Base-by-base conservation (phyloP, 2,888 invertebrate species). In the Drosophila sordidula region DNA sequence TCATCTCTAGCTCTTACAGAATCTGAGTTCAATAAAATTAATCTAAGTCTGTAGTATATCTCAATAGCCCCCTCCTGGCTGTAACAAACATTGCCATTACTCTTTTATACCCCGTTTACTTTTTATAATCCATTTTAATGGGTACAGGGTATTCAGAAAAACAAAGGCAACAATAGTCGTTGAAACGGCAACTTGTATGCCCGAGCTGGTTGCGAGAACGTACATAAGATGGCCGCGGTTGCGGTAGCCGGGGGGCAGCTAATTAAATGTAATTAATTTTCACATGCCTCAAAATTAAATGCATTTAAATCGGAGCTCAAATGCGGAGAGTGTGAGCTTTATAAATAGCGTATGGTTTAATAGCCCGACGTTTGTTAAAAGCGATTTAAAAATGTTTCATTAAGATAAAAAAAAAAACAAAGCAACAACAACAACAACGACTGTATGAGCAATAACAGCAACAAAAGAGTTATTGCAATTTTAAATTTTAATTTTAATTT, bases 181-280 rank as follows among this genome's bases (percentile, higher is more conserved):
- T 22, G 38, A 79, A 83, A 83, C 87, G 82, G 89, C 83, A 83
- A 77, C 64, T 65, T 67, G 62, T 62, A 63, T 70, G 59, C 22
- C 47, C 47, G 45, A 34, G 54, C 50, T 45, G 6, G 32, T 26
- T 18, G 34, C 25, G 38, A 46, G 34, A 41, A 26, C 9, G 8
- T 42, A 18, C 26, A 45, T 29, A 38, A 42, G 12, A 34, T 12
- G 34, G 34, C 12, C 3, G 12, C 4, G 62, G 57, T 57, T 45
- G 47, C 39, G 42, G 49, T 42, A 62, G 18, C 4, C 4, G 18
- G 34, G 57, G 12, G 32, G 11, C n/a, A 47, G 67, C 76, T 85
- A 87, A 87, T 87, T 87, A 90, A 87, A 90, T 78, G 89, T 85
- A 87, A 87, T 87, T 90, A 87, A 87, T 87, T 87, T 78, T 87